Evolutionary conservation across 2,888 invertebrate species (phyloP), one percentile per base, ranked within the genome.

Genomic region (Himalopsyche anomala): DNA sequence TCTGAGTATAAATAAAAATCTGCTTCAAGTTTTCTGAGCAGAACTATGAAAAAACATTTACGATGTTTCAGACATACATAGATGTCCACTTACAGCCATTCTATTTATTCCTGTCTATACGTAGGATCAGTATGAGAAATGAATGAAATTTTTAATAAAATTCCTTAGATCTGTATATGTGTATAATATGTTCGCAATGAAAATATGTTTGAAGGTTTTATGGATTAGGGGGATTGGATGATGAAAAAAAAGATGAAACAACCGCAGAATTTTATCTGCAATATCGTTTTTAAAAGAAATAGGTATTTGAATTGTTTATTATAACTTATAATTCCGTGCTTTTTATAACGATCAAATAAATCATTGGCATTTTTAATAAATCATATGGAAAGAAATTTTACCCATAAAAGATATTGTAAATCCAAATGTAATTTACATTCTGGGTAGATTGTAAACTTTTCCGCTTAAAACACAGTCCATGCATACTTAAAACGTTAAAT

Each of bases 141-240:
- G 85, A 85, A 85, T 85, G 82, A 83, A 85, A 83, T 85, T 85
- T 85, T 85, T 85, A 85, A 85, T 85, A 85, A 85, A 85, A 85
- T 85, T 85, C 85, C 85, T 80, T 69, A 82, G 82, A 84, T 82
- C 42, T 80, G 55, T 38, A 79, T 69, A 62, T 62, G 81, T 74
- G 74, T 74, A 36, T 74, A 28, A 74, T 45, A 42, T 80, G 80
- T 80, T 40, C 45, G 80, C 3, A 80, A 42, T 74, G 74, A 74
- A 51, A 80, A 51, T 45, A 80, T 80, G 80, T 80, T 51, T 80
- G 80, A 42, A 19, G 28, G 45, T 80, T 80, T 74, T 74, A 74
- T 74, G 74, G 74, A 74, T 74, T 38, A 74, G 74, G 74, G 74
- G 74, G 36, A 74, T 74, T 74, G 12, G 11, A 36, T 74, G 12